These are phyloP conservation scores for Thymelicus lineola DNA, from an alignment of 2,888 invertebrate species.

Conservation along the genomic window DNA sequence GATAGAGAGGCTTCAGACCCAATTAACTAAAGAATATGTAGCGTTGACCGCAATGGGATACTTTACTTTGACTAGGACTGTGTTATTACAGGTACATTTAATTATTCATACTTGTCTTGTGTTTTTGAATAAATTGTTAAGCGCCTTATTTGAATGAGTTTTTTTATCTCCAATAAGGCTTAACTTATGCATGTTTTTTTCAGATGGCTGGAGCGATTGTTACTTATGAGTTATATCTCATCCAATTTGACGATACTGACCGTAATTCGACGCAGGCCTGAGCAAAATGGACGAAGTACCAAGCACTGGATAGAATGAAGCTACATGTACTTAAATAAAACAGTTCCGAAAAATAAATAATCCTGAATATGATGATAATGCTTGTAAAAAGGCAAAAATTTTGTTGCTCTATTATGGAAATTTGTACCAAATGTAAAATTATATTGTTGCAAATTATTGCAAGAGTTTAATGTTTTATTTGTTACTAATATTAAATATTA, in stretches of 20 bases:
- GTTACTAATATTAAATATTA: too few relatives aligned
- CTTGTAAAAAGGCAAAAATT: too few relatives aligned
- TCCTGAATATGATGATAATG: too few relatives aligned
- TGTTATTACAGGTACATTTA: slow-evolving; percentile 78
- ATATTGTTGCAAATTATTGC: too few relatives aligned
- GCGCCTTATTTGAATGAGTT: too few relatives aligned
- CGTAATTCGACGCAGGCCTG: slow-evolving; percentile 19
- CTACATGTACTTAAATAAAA: too few relatives aligned
- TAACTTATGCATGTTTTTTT: slow-evolving; percentile 32
- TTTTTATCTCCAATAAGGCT: background rate
- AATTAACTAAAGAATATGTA: slow-evolving; percentile 83
- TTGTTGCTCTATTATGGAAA: too few relatives aligned
- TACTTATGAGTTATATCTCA: slow-evolving; percentile 86
- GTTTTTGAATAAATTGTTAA: too few relatives aligned
- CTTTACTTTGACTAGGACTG: slow-evolving; percentile 81
- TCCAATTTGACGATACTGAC: slow-evolving; percentile 63
- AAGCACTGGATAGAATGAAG: too few relatives aligned
- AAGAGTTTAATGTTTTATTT: too few relatives aligned
- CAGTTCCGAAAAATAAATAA: too few relatives aligned
- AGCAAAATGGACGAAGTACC: background rate
- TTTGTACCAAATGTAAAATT: too few relatives aligned
- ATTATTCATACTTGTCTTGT: background rate
- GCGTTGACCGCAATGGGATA: slow-evolving; percentile 85
- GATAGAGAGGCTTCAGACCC: slow-evolving; percentile 85
- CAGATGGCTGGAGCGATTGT: slow-evolving; percentile 86